Evolutionary conservation across 2,797 vertebrate species (phyloP), one percentile per base, ranked within the genome.

Genomic region (Decapterus maruadsi): DNA sequence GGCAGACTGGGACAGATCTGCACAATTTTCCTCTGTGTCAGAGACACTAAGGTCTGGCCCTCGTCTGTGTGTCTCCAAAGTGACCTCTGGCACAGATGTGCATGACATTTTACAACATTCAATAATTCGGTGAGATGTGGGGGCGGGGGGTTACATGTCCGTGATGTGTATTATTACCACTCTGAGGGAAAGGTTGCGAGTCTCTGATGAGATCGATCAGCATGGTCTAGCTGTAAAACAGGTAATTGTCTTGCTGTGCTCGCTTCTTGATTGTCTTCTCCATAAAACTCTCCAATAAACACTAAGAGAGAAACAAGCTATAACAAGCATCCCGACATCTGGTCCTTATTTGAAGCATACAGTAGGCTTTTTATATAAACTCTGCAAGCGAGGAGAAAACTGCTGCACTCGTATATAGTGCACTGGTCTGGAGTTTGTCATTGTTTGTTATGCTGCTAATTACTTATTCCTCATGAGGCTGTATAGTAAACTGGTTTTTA

Each of bases 171-270:
- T 26, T 26, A 26, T 26, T 69, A 87, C n/a, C 8, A 75, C 70
- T 78, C 67, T 60, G 65, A 53, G 0, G 36, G 75, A 90, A 91
- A 89, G 87, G 86, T 89, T 48, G 48, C 77, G 74, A 63, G 78
- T 76, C 73, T 85, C 77, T 87, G 82, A 89, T 89, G 87, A 65
- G 67, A 90, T 91, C 59, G 73, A 92, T 92, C 64, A 78, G 72
- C 66, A 38, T 10, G 40, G 71, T 53, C 72, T 51, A 64, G 75
- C 73, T 61, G 69, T 87, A 89, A 87, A 91, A 84, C 36, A 70
- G 67, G 66, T 79, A 85, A 84, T 81, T 83, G 73, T 70, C 68
- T 77, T 9, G 2, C 72, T 19, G 8, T 26, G 58, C 64, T 68
- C 51, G 80, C 79, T 69, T 78, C 75, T 40, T 85, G 75, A 81